Base-by-base conservation (phyloP, 2,797 vertebrate species). In the Hydrolagus colliei region DNA sequence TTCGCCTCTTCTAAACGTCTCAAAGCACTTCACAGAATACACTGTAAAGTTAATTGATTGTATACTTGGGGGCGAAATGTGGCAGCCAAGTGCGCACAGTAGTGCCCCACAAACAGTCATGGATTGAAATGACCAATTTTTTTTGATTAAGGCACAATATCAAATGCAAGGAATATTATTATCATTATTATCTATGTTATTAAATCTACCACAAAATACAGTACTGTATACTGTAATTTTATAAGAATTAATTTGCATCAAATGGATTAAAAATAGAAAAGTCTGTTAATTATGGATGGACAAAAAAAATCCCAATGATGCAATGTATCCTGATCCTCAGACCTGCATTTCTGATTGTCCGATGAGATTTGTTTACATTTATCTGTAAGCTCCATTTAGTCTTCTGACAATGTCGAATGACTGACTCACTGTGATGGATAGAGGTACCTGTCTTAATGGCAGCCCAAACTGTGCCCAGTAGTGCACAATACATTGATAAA, bases 401-500 rank as follows among this genome's bases (percentile, higher is more conserved):
- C 95, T 93, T 92, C 94, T 96, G 97, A 98, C 97, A 98, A 97
- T 96, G 96, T 96, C 95, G 96, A 96, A 96, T 95, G 96, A 97
- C 96, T 96, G 97, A 97, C 95, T 96, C 94, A 95, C 93, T 94
- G 96, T 98, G 98, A 98, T 98, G 96, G 97, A 99, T 99, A 95
- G 95, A 95, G 94, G 96, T 96, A 97, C 98, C 96, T 98, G 97
- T 96, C 95, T 96, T 99, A 98, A 99, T 98, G 96, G 96, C 95
- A 95, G 95, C 96, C 98, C 97, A 98, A 96, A 98, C 97, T 98
- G 97, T 98, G 97, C 97, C 96, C 96, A 98, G 96, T 95, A 97
- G 97, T 95, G 97, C 97, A 98, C 94, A 95, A 93, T 97, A 98
- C 97, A 95, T 96, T 99, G 97, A 99, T 97, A 97, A 98, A 99